A percentile compares a stretch with the other conserved stretches of the same genome.
phyloP scores from a whole-genome alignment of 2,113 vertebrate genomes.

The Psophia crepitans region DNA sequence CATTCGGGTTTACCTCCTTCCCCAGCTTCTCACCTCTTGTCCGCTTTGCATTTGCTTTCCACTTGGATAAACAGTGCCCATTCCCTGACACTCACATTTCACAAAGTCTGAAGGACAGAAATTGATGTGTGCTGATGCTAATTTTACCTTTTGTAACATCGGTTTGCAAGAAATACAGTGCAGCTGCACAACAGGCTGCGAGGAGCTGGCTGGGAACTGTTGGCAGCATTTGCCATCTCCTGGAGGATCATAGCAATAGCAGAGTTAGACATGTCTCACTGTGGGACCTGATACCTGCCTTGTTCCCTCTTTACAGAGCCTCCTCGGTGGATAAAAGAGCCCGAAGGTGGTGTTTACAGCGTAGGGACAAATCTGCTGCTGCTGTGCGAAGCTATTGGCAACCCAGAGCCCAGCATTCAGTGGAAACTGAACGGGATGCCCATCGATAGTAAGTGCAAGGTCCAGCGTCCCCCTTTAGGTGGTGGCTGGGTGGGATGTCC shows the following conservation, averaged over 20 bases:
- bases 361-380: constrained; percentile 79
- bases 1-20: neutral
- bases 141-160: neutral
- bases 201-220: neutral
- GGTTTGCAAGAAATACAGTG: accelerated
- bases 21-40: neutral
- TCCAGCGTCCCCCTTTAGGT: neutral
- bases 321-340: constrained; percentile 85
- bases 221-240: constrained; percentile 65
- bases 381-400: constrained; percentile 85
- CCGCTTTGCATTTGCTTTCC: neutral
- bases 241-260: neutral
- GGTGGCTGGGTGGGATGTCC: neutral
- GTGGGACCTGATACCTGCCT: neutral
- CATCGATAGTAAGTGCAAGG: constrained; percentile 75
- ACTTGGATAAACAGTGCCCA: accelerated
- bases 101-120: neutral
- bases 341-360: constrained; percentile 81
- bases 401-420: constrained; percentile 78
- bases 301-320: constrained; percentile 76
- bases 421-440: constrained; percentile 87
- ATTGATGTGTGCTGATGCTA: neutral
- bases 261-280: accelerated
- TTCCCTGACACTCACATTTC: neutral
- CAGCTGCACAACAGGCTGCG: accelerated